Evolutionary conservation across 2,113 vertebrate species (phyloP).

Genomic region (Raja brachyura): DNA sequence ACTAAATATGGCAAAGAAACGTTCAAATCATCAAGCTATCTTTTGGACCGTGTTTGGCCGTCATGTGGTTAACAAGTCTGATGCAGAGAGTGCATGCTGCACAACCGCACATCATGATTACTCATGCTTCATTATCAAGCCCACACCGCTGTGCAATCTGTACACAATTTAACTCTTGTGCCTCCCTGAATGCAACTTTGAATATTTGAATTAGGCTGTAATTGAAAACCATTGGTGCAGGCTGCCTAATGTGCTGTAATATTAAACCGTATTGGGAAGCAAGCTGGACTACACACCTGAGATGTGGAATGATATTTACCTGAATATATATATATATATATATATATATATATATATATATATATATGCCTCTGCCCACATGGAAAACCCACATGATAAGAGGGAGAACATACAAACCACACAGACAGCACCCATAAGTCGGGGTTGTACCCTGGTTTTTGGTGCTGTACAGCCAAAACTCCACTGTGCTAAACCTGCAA

Average conservation of each 20-base stretch:
- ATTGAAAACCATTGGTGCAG: not conserved
- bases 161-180: not conserved
- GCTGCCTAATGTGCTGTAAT: not conserved
- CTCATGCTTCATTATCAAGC: not conserved
- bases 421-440: too few species aligned
- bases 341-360: too few species aligned
- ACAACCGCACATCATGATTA: not conserved
- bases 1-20: not conserved
- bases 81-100: not conserved
- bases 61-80: not conserved
- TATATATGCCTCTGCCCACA: too few species aligned
- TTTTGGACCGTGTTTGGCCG: not conserved
- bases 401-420: too few species aligned
- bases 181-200: not conserved
- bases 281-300: not conserved
- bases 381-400: too few species aligned
- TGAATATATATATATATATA: too few species aligned
- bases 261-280: not conserved
- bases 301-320: not conserved
- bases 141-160: not conserved
- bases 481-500: too few species aligned
- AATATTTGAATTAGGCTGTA: not conserved
- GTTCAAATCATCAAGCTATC: not conserved
- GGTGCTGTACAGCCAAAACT: too few species aligned
- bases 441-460: too few species aligned